Evolutionary conservation across 2,888 invertebrate species (phyloP).

Genomic region (Sphaerophoria rueppellii): DNA sequence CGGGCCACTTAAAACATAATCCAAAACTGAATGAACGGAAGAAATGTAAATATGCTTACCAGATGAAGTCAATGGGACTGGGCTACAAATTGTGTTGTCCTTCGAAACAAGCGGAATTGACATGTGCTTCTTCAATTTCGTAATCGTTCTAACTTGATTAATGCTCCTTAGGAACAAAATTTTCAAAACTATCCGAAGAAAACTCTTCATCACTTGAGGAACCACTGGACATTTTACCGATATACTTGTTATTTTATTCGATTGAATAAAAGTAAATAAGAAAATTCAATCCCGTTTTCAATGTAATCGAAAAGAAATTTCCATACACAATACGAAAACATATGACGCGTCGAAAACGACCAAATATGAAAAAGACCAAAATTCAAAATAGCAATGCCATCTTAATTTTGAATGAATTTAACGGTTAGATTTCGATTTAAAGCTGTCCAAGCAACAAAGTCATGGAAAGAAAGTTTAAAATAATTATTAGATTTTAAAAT

Average conservation of each 20-base stretch:
- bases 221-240: no score
- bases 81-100: slow-evolving; percentile 2
- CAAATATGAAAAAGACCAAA: not conserved
- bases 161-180: not conserved
- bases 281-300: not conserved
- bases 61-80: slow-evolving; percentile 1
- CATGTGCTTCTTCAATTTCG: not conserved
- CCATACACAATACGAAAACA: not conserved
- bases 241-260: not conserved
- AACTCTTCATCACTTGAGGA: no score
- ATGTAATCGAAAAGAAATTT: not conserved
- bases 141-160: not conserved
- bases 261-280: not conserved
- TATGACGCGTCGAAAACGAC: not conserved
- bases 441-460: not conserved
- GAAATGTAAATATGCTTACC: not conserved
- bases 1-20: not conserved
- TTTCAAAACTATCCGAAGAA: not conserved
- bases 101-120: not conserved
- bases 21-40: not conserved
- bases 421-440: not conserved
- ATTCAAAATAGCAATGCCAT: not conserved
- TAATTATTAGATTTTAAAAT: no score
- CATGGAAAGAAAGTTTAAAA: no score
- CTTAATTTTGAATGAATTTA: not conserved